These are phyloP conservation scores for Perizoma affinitatum DNA, from an alignment of 2,888 invertebrate species.

Conservation along the genomic window DNA sequence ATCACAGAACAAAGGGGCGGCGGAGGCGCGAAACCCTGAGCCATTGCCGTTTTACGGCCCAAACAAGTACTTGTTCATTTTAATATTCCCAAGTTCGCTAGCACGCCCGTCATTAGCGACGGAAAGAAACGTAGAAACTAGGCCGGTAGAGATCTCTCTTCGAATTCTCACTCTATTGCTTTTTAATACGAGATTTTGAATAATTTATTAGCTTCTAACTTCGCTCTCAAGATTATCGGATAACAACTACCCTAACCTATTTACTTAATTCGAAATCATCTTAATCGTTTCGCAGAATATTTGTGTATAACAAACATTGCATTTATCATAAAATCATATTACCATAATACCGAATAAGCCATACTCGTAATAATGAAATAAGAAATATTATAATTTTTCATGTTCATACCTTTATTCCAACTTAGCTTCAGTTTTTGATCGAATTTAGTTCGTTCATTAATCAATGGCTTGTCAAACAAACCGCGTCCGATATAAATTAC, in stretches of 20 bases:
- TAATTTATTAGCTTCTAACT: background rate
- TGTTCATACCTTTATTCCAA: too few relatives aligned
- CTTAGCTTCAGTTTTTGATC: constrained; percentile 6
- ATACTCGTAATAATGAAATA: too few relatives aligned
- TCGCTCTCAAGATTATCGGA: too few relatives aligned
- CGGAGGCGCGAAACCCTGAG: constrained; percentile 70
- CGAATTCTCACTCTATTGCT: constrained; percentile 72
- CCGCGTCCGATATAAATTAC: constrained; percentile 67
- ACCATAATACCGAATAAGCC: too few relatives aligned
- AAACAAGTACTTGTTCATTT: constrained; percentile 82
- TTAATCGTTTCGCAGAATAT: too few relatives aligned
- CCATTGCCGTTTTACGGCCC: constrained; percentile 72
- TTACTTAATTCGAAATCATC: too few relatives aligned
- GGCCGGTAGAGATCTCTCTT: constrained; percentile 70
- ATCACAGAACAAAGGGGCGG: constrained; percentile 51
- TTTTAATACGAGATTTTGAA: too few relatives aligned
- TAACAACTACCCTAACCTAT: too few relatives aligned
- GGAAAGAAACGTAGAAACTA: constrained; percentile 70
- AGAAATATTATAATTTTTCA: too few relatives aligned
- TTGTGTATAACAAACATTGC: too few relatives aligned
- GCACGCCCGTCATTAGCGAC: constrained; percentile 69
- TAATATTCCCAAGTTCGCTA: constrained; percentile 79
- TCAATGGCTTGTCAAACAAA: constrained; percentile 69
- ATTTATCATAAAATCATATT: too few relatives aligned
- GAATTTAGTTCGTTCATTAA: constrained; percentile 57